A percentile compares a stretch with the other conserved stretches of the same genome.
Evolutionary conservation across 2,113 vertebrate species (phyloP).

Genomic region (Seriola quinqueradiata): DNA sequence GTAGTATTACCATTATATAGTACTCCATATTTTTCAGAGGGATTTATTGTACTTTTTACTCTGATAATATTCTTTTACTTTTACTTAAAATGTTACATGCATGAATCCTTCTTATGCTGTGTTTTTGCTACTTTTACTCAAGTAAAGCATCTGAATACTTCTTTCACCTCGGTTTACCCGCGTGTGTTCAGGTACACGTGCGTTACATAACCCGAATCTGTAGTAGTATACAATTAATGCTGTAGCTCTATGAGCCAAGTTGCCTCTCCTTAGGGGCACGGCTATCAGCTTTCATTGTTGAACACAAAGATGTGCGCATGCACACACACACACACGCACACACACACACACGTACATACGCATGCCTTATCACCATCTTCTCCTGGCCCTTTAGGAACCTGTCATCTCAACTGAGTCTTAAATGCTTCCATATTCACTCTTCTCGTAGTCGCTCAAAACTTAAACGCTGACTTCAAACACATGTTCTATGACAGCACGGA

Average conservation of each 20-base stretch:
- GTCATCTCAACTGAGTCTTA: slow-evolving; percentile 39
- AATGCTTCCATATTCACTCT: slow-evolving; percentile 4
- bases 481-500: slow-evolving; percentile 10
- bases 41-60: too few relatives aligned
- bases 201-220: slow-evolving; percentile 4
- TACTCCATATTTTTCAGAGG: neutral
- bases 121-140: too few relatives aligned
- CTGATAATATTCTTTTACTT: too few relatives aligned
- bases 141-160: neutral
- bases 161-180: neutral
- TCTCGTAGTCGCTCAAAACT: slow-evolving; percentile 25
- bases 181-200: neutral
- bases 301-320: slow-evolving; percentile 1
- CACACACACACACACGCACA: neutral
- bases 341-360: neutral
- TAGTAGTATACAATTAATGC: neutral
- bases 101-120: neutral
- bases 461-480: neutral
- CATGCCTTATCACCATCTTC: slow-evolving; percentile 26
- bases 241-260: neutral
- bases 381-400: slow-evolving; percentile 30
- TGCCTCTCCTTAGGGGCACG: slow-evolving; percentile 11
- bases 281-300: slow-evolving; percentile 10
- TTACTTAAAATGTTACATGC: neutral
- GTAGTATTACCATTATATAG: neutral